phyloP scores from a whole-genome alignment of 2,113 vertebrate genomes.

The Zosterops borbonicus region DNA sequence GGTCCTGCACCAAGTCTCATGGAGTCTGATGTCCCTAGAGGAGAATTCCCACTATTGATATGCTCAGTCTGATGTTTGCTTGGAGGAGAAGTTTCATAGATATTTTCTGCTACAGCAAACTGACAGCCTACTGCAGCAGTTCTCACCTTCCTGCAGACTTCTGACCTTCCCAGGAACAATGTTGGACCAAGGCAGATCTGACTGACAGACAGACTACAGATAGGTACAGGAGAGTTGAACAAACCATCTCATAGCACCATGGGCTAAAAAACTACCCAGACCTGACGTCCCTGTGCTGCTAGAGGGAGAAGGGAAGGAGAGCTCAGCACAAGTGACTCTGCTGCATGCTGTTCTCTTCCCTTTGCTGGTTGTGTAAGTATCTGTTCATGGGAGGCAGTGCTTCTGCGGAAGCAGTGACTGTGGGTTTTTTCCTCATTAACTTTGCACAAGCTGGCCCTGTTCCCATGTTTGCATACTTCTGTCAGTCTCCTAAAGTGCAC shows the following conservation, averaged over 20 bases:
- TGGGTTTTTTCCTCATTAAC: neutral
- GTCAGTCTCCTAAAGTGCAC: neutral
- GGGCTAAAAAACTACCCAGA: neutral
- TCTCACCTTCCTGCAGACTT: neutral
- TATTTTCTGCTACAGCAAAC: neutral
- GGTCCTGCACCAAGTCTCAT: neutral
- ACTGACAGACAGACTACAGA: neutral
- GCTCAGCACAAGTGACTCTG: neutral
- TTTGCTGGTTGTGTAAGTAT: neutral
- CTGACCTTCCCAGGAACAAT: neutral
- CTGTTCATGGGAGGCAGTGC: neutral
- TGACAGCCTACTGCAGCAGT: neutral
- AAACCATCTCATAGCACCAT: neutral
- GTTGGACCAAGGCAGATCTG: neutral
- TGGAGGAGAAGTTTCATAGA: neutral
- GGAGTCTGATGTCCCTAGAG: neutral
- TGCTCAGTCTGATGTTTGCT: neutral
- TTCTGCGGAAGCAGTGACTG: neutral
- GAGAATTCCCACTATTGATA: neutral
- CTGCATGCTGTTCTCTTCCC: neutral
- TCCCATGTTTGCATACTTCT: conserved; percentile 13
- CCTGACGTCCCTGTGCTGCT: neutral
- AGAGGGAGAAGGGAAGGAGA: neutral
- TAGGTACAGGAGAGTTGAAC: neutral
- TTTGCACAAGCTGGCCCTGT: conserved; percentile 6